Conservation (phyloP, 2,113 vertebrate species). For the Cinclus cinclus region DNA sequence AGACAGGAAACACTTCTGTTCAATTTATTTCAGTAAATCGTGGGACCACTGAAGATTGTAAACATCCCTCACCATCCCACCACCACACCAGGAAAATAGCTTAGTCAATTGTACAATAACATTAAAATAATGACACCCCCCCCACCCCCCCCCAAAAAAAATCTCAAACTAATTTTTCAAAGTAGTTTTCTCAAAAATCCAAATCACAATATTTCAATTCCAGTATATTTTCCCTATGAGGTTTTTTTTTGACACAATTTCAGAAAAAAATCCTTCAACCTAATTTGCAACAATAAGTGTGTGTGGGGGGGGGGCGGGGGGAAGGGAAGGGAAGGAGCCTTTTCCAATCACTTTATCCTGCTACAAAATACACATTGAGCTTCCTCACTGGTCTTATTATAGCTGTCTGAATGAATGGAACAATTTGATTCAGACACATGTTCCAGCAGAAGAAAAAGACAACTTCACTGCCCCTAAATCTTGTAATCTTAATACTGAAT, state of each 20-base stretch:
- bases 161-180: background rate
- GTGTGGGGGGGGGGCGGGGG: too few relatives aligned
- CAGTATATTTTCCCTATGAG: background rate
- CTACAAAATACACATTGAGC: background rate
- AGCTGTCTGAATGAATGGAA: background rate
- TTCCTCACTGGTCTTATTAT: background rate
- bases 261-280: background rate
- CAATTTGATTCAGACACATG: background rate
- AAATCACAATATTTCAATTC: background rate
- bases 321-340: background rate
- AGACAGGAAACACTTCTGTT: background rate
- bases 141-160: background rate
- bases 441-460: background rate
- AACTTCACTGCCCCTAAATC: background rate
- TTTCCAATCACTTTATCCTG: background rate
- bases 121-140: background rate
- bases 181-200: background rate
- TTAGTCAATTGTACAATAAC: background rate
- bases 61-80: background rate
- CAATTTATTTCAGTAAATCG: background rate
- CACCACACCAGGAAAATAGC: background rate
- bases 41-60: background rate
- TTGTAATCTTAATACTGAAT: constrained; percentile 31
- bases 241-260: background rate
- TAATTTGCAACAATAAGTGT: background rate